These are phyloP conservation scores for Eulemur rubriventer DNA, from an alignment of 2,797 vertebrate genomes.

Conservation along the genomic window DNA sequence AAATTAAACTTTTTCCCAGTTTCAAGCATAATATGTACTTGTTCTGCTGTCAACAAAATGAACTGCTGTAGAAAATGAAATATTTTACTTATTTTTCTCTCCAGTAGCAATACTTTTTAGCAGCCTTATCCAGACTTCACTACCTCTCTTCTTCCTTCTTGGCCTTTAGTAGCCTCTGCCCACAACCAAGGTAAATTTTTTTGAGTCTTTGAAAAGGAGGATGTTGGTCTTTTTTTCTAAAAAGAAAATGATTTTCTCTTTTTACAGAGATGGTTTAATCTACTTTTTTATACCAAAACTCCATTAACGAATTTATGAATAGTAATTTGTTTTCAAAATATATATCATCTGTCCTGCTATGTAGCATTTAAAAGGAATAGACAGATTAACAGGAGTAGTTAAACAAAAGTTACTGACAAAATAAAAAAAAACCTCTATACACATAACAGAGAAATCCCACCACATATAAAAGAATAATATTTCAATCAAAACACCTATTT, in stretches of 20 bases:
- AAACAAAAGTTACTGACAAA: slow-evolving; percentile 21
- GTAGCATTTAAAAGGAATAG: neutral
- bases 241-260: neutral
- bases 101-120: neutral
- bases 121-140: neutral
- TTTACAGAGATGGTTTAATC: neutral
- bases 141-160: neutral
- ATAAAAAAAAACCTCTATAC: slow-evolving; percentile 23
- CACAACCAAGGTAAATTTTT: neutral
- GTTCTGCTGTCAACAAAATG: neutral
- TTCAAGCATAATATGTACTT: neutral
- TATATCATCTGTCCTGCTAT: neutral
- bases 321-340: neutral
- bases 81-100: neutral
- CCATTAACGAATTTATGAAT: neutral
- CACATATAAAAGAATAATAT: neutral
- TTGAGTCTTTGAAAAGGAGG: neutral
- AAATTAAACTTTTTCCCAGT: slow-evolving; percentile 16
- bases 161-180: neutral
- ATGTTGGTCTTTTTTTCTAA: neutral
- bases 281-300: neutral
- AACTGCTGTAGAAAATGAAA: neutral
- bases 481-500: neutral
- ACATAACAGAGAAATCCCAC: neutral
- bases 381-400: neutral